Evolutionary conservation across 2,888 invertebrate genomes (phyloP).

Genomic region (Exephanes ischioxanthus): DNA sequence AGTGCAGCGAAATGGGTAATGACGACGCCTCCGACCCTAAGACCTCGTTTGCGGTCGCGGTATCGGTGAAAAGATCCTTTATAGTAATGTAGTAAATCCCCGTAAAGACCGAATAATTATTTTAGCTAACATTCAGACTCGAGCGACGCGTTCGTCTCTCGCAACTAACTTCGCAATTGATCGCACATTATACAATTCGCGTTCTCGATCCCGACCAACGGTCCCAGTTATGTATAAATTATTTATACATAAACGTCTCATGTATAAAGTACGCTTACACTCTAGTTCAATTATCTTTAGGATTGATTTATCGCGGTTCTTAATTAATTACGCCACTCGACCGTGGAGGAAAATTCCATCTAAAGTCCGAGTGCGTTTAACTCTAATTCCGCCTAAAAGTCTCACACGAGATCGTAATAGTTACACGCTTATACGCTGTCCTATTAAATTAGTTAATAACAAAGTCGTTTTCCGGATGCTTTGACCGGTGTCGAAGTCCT

Average conservation of each 20-base stretch:
- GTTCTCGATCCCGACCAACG: conserved; percentile 4
- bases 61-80: conserved; percentile 37
- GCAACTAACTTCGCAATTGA: conserved; percentile 22
- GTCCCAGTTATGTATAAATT: neutral
- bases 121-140: conserved; percentile 51
- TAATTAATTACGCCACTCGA: conserved; percentile 26
- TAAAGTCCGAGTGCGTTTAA: conserved; percentile 20
- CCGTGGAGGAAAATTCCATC: conserved; percentile 30
- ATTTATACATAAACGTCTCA: neutral
- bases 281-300: conserved; percentile 34
- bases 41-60: neutral
- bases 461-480: neutral
- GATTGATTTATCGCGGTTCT: conserved; percentile 58
- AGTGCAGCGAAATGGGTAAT: conserved; percentile 29
- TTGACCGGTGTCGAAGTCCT: neutral
- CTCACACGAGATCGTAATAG: conserved; percentile 1
- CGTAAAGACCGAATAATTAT: conserved; percentile 40
- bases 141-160: conserved; percentile 11
- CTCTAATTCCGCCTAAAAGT: conserved; percentile 12
- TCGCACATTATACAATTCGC: conserved; percentile 6
- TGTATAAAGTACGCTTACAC: neutral
- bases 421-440: neutral
- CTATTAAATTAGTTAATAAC: neutral
- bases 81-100: conserved; percentile 38
- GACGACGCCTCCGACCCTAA: conserved; percentile 60